Evolutionary conservation across 2,888 invertebrate genomes (phyloP).

Genomic region (Ditylenchus weischeri): DNA sequence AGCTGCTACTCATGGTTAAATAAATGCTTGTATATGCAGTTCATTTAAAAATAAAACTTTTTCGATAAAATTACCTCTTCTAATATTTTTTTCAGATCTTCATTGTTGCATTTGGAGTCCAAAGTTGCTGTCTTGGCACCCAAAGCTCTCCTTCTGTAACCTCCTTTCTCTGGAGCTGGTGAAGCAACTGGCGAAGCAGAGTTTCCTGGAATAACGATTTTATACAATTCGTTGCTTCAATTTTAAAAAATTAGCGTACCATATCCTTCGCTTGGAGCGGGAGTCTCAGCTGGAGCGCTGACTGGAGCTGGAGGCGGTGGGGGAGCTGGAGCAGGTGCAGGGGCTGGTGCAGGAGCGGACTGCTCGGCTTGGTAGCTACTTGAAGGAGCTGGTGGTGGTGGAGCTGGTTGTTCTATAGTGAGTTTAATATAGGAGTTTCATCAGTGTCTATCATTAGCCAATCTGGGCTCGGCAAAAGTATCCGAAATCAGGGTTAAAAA

Average conservation of each 20-base stretch:
- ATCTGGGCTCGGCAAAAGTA: no score
- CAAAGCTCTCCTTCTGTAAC: slow-evolving; percentile 36
- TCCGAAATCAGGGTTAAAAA: no score
- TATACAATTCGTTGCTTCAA: background rate
- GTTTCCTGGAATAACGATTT: background rate
- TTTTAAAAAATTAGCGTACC: slow-evolving; percentile 16
- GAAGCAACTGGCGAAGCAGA: slow-evolving; percentile 16
- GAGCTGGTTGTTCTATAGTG: slow-evolving; percentile 19
- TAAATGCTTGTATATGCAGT: no score
- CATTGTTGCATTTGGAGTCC: slow-evolving; percentile 37
- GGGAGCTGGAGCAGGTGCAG: slow-evolving; percentile 27
- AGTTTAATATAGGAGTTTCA: no score
- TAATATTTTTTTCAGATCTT: slow-evolving; percentile 29
- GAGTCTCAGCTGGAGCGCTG: slow-evolving; percentile 22
- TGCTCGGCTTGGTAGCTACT: slow-evolving; percentile 16
- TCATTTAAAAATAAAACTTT: no score
- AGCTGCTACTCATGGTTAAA: no score
- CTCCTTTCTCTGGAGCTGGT: slow-evolving; percentile 22
- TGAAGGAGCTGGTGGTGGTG: slow-evolving; percentile 20
- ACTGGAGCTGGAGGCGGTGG: slow-evolving; percentile 23
- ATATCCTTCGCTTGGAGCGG: slow-evolving; percentile 9
- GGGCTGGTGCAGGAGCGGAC: slow-evolving; percentile 27
- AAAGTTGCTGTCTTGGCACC: slow-evolving; percentile 36
- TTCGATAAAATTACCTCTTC: slow-evolving; percentile 21
- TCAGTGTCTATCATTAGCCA: no score